These are phyloP conservation scores for Pachyramphus minor DNA, from an alignment of 2,113 vertebrate species.

Conservation along the genomic window DNA sequence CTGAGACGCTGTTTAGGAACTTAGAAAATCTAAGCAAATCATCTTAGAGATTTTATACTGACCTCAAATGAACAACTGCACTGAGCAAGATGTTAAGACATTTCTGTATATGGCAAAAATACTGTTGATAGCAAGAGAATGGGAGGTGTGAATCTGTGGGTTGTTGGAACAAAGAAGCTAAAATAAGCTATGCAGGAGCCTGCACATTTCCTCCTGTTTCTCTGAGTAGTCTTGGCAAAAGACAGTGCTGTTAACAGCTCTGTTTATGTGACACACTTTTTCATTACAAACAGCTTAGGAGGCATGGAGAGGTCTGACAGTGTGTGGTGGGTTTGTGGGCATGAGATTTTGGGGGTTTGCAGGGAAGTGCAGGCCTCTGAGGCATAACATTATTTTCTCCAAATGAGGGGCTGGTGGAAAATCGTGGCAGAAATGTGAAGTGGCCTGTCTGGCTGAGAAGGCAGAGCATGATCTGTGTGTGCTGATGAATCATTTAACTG, in stretches of 20 bases:
- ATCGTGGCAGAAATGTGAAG: background rate
- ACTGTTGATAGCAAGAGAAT: background rate
- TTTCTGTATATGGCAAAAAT: slow-evolving; percentile 46
- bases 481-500: background rate
- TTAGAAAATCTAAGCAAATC: background rate
- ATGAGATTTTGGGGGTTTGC: background rate
- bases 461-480: fast-evolving
- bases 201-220: background rate
- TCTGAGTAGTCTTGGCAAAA: background rate
- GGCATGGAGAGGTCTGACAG: background rate
- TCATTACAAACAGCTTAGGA: background rate
- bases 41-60: background rate
- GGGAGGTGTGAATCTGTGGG: background rate
- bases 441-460: background rate
- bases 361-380: background rate
- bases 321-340: background rate
- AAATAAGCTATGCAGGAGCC: background rate
- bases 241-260: background rate
- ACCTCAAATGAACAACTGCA: background rate
- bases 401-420: background rate
- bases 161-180: background rate
- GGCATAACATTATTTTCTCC: background rate
- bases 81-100: background rate
- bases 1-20: background rate
- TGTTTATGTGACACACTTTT: background rate